A percentile compares a stretch with the other conserved stretches of the same genome.
phyloP scores from a whole-genome alignment of 2,113 vertebrate species.

The Erythrocercus mccallii region DNA sequence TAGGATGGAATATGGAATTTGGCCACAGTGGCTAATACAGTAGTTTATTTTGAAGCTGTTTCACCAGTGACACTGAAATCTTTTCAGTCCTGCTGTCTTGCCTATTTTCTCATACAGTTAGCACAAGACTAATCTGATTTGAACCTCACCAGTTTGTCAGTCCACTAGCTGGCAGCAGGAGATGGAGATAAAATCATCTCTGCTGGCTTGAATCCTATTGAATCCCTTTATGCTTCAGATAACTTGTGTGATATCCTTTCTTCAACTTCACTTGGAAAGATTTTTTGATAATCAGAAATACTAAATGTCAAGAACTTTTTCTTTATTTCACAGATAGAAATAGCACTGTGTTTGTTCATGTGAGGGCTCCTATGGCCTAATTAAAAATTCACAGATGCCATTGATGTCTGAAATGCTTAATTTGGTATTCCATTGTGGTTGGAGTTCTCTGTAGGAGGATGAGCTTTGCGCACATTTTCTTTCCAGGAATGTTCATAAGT shows the following conservation, averaged over 20 bases:
- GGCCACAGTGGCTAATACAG: background rate
- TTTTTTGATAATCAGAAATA: background rate
- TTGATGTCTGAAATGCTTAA: background rate
- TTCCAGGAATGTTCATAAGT: background rate
- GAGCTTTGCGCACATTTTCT: background rate
- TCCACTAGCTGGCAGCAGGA: background rate
- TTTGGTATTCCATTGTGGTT: background rate
- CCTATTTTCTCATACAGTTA: background rate
- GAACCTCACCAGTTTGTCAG: background rate
- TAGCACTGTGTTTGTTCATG: background rate
- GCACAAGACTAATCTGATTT: background rate
- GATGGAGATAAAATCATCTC: background rate
- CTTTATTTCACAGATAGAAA: background rate
- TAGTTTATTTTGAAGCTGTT: background rate
- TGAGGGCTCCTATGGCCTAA: background rate
- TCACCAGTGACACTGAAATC: background rate
- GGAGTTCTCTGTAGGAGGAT: background rate
- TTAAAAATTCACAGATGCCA: background rate
- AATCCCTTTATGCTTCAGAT: background rate
- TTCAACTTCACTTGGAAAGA: background rate
- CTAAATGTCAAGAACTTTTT: background rate
- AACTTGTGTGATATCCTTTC: background rate
- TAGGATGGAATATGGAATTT: background rate
- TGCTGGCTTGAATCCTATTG: background rate
- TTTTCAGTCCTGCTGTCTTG: background rate